Percentiles rank a stretch among this genome's conserved stretches.
phyloP scores from a whole-genome alignment of 2,888 invertebrate species.

The Tillus elongatus region DNA sequence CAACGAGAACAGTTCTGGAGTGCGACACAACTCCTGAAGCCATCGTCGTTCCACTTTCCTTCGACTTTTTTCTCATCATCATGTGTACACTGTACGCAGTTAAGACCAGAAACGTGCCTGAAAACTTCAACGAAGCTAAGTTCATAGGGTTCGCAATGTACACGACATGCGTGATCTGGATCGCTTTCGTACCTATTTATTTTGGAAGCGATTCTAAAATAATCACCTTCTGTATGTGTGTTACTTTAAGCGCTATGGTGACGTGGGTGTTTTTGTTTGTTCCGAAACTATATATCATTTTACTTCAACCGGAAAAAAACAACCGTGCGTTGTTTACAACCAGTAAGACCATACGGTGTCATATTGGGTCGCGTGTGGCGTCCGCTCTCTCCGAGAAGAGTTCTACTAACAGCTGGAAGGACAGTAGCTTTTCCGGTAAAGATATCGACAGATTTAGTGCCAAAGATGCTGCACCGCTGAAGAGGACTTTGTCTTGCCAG shows the following conservation, averaged over 20 bases:
- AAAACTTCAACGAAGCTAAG: slow-evolving; percentile 71
- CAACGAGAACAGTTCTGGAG: slow-evolving; percentile 49
- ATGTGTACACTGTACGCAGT: slow-evolving; percentile 72
- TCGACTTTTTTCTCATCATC: slow-evolving; percentile 60
- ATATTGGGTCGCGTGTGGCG: slow-evolving; percentile 50
- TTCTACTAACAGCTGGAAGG: slow-evolving; percentile 33
- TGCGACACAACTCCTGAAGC: slow-evolving; percentile 54
- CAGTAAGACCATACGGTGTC: slow-evolving; percentile 61
- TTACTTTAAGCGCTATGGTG: slow-evolving; percentile 63
- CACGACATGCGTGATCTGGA: slow-evolving; percentile 69
- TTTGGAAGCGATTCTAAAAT: slow-evolving; percentile 59
- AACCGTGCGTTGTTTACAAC: slow-evolving; percentile 67
- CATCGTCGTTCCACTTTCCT: slow-evolving; percentile 56
- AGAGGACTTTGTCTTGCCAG: slow-evolving; percentile 40
- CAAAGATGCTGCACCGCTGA: slow-evolving; percentile 24
- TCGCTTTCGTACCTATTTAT: slow-evolving; percentile 69
- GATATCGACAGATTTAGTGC: slow-evolving; percentile 9
- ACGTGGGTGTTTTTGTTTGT: slow-evolving; percentile 64
- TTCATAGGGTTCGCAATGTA: slow-evolving; percentile 75
- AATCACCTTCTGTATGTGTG: slow-evolving; percentile 53
- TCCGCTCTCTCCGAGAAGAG: slow-evolving; percentile 40
- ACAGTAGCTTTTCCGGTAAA: slow-evolving; percentile 26
- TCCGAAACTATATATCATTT: slow-evolving; percentile 68
- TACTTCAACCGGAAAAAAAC: slow-evolving; percentile 66
- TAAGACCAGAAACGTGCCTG: slow-evolving; percentile 68